Conservation (phyloP, 1,140 invertebrate genomes). For the Drosophila tsacasi region DNA sequence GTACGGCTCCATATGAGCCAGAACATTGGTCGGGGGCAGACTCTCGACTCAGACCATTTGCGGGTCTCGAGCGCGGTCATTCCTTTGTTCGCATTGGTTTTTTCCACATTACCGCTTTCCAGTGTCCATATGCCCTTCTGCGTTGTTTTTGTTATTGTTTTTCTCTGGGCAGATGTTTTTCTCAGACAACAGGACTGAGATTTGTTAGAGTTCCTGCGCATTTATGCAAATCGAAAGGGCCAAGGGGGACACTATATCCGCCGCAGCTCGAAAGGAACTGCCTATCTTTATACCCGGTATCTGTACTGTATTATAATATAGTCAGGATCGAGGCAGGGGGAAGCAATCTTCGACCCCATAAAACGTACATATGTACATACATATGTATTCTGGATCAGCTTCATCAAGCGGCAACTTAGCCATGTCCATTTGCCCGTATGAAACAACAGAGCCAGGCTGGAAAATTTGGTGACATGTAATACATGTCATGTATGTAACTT, state of each 20-base stretch:
- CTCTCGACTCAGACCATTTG: constrained; percentile 38
- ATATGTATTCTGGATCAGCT: background rate
- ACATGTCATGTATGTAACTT: background rate
- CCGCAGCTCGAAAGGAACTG: background rate
- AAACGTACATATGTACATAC: background rate
- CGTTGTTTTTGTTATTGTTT: constrained; percentile 7
- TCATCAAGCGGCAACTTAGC: background rate
- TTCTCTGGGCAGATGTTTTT: constrained; percentile 41
- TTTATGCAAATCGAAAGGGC: constrained; percentile 20
- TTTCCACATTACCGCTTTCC: constrained; percentile 56
- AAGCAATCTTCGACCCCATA: background rate
- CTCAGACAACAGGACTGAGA: constrained; percentile 27
- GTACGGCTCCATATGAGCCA: constrained; percentile 55
- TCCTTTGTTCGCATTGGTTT: constrained; percentile 77
- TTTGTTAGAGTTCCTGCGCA: constrained; percentile 13
- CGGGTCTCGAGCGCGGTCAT: constrained; percentile 67
- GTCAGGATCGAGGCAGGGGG: background rate
- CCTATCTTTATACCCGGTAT: background rate
- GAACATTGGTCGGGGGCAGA: constrained; percentile 53
- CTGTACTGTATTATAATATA: background rate
- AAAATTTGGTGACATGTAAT: background rate
- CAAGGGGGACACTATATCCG: constrained; percentile 2
- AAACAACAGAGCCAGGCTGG: too few species aligned
- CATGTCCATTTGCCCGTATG: too few species aligned
- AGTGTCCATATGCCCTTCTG: constrained; percentile 30